phyloP scores from a whole-genome alignment of 2,113 vertebrate genomes.

The Procavia capensis region DNA sequence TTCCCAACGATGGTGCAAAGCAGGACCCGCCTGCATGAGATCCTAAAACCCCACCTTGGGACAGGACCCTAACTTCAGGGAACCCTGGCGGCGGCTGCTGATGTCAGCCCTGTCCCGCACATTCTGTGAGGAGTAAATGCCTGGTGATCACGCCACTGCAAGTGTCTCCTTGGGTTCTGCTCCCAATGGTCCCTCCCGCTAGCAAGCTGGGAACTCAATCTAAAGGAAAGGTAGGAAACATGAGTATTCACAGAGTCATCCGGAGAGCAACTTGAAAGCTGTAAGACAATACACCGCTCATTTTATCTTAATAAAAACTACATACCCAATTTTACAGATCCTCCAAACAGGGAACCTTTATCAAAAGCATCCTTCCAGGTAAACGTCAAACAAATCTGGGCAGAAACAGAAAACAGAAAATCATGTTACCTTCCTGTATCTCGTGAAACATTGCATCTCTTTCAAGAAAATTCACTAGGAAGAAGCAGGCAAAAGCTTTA shows the following conservation, averaged over 20 bases:
- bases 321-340: slow-evolving; percentile 97
- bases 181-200: neutral
- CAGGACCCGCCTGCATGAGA: neutral
- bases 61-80: neutral
- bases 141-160: neutral
- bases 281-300: neutral
- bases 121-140: neutral
- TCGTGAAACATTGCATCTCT: slow-evolving; percentile 38
- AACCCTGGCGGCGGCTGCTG: neutral
- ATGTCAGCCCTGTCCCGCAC: neutral
- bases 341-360: slow-evolving; percentile 98
- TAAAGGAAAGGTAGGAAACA: neutral
- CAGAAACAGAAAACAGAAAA: slow-evolving; percentile 65
- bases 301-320: slow-evolving; percentile 57
- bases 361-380: slow-evolving; percentile 99
- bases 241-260: slow-evolving; percentile 39
- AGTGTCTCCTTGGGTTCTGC: neutral
- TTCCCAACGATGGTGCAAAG: neutral
- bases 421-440: slow-evolving; percentile 33
- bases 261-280: slow-evolving; percentile 23
- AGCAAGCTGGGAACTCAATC: neutral
- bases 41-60: neutral
- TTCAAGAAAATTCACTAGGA: slow-evolving; percentile 45
- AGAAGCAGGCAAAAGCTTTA: slow-evolving; percentile 25
- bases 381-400: slow-evolving; percentile 97